These are phyloP conservation scores for Antigone vipio DNA, from an alignment of 2,113 vertebrate species.

Conservation along the genomic window DNA sequence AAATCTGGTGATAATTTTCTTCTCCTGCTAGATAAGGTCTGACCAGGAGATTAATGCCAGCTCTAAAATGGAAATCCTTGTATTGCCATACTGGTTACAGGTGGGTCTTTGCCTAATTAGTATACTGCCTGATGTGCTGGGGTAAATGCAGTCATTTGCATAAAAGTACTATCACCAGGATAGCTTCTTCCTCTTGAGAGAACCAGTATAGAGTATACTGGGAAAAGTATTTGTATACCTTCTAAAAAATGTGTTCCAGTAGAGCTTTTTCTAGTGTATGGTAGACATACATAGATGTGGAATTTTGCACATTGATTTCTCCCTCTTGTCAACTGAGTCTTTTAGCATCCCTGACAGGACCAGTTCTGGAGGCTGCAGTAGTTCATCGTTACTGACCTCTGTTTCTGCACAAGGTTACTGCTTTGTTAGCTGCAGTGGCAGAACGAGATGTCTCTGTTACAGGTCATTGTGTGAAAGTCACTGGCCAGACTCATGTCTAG, in stretches of 20 bases:
- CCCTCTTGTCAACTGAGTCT: accelerated
- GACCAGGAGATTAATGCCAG: not conserved
- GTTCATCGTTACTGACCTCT: not conserved
- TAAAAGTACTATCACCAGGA: not conserved
- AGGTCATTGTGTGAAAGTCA: not conserved
- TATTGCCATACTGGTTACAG: not conserved
- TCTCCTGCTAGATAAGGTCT: not conserved
- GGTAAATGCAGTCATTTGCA: not conserved
- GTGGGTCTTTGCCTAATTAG: not conserved
- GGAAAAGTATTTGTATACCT: not conserved
- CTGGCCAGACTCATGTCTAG: not conserved
- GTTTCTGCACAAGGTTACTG: not conserved
- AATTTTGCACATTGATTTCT: not conserved
- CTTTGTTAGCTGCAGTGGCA: not conserved
- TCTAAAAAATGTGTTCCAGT: not conserved
- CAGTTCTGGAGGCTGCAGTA: not conserved
- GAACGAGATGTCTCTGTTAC: not conserved
- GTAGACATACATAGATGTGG: not conserved
- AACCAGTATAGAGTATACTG: not conserved
- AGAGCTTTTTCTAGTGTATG: not conserved
- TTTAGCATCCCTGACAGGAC: not conserved
- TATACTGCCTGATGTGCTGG: not conserved
- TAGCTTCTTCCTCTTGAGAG: not conserved
- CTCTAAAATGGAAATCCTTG: not conserved
- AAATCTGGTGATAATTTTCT: not conserved